phyloP scores from a whole-genome alignment of 2,797 vertebrate genomes.

The Paramormyrops hopkinsi region DNA sequence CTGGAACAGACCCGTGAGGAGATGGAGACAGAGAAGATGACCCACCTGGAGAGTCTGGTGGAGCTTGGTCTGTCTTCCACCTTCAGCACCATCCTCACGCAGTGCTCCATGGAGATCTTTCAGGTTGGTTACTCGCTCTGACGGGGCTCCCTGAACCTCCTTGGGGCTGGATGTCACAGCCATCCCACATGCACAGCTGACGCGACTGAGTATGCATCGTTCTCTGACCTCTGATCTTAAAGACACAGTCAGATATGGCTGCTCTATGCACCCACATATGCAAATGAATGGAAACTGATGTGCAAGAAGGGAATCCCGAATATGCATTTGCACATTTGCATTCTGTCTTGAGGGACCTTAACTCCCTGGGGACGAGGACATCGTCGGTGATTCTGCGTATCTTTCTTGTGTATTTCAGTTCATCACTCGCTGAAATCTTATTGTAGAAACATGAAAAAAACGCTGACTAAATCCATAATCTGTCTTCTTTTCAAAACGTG shows the following conservation, averaged over 20 bases:
- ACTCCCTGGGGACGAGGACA: not conserved
- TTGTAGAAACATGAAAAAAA: not conserved
- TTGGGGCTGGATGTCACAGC: not conserved
- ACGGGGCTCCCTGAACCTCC: not conserved
- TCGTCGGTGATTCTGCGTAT: not conserved
- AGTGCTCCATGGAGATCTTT: slow-evolving; percentile 93
- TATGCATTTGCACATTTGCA: not conserved
- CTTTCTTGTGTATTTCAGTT: not conserved
- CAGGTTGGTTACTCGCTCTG: slow-evolving; percentile 61
- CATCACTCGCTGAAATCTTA: not conserved
- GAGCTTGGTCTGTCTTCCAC: slow-evolving; percentile 93
- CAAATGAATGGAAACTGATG: not conserved
- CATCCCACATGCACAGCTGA: not conserved
- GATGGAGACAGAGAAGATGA: slow-evolving; percentile 98
- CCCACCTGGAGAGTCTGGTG: slow-evolving; percentile 90
- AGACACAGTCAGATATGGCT: not conserved
- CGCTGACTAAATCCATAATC: not conserved
- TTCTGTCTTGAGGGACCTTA: not conserved
- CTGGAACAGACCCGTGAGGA: slow-evolving; percentile 94
- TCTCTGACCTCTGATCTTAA: not conserved
- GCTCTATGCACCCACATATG: not conserved
- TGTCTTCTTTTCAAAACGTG: not conserved
- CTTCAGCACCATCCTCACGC: slow-evolving; percentile 93
- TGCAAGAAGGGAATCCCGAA: not conserved
- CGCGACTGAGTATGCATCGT: not conserved